Base-by-base conservation (phyloP, 92 coral and sea anemone species). In the Heteractis magnifica region DNA sequence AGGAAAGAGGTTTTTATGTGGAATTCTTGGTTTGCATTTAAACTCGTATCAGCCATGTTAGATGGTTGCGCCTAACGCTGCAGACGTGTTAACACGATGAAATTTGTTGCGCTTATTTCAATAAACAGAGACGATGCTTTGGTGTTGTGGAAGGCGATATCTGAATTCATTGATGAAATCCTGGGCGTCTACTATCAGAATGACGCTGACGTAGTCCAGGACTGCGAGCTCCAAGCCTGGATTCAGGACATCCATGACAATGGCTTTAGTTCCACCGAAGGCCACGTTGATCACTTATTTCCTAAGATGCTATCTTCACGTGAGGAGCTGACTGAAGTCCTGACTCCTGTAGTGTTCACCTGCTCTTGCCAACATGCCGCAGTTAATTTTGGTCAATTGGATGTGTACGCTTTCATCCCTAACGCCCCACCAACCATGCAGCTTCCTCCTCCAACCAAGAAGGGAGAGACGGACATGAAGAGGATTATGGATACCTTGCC, bases 361-460 rank as follows among this genome's bases (percentile, higher is more conserved):
- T 94, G 94, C 85, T 83, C 98, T 3, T 92, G 98, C 59, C 98
- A 94, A 64, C 95, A 92, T 74, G 95, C 98, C 14, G 98, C 98
- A 26, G 98, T 94, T 11, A 94, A 94, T 86, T 94, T 86, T 78
- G 82, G 94, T n/a, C 98, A 94, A 65, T 23, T 90, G 77, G 98
- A 94, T 51, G 77, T 84, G 72, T 87, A 90, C 41, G 87, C 88
- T 26, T 94, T 90, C 88, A 87, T 94, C 0, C 98, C 98, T 11
- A 94, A 94, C 71, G 87, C 92, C 4, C 98, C 98, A 3, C 90
- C 95, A 18, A 88, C 86, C 0, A 92, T 94, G 95, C 94, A 90
- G 21, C 94, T 75, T 41, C 96, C 96, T 14, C 95, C 98, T 14
- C 98, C 98, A 10, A 88, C 92, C 10, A 87, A 71, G 26, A 94